phyloP scores from a whole-genome alignment of 2,113 vertebrate species.

The Neolamprologus sp. region DNA sequence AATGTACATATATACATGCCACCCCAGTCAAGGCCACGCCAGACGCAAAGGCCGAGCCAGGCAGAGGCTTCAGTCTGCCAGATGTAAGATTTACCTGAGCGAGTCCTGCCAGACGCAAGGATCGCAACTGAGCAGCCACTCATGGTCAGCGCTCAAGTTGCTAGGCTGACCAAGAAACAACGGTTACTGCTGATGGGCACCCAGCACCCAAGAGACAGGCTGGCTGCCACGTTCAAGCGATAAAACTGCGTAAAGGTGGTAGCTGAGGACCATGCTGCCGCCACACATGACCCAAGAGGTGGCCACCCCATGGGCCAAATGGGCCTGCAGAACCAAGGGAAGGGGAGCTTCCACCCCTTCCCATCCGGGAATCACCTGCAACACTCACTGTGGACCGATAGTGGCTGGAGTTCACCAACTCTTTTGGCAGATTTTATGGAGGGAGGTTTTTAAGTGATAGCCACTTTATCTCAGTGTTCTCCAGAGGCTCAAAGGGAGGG shows the following conservation, averaged over 20 bases:
- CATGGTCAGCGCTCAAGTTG: background rate
- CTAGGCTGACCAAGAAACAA: background rate
- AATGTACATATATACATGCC: fast-evolving
- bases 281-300: fast-evolving
- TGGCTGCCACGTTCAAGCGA: background rate
- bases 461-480: background rate
- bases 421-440: background rate
- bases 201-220: fast-evolving
- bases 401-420: fast-evolving
- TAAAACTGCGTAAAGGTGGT: background rate
- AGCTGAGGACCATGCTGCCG: background rate
- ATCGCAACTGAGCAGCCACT: fast-evolving
- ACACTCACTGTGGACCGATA: background rate
- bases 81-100: background rate
- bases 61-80: background rate
- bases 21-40: background rate
- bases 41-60: background rate
- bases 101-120: background rate
- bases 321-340: fast-evolving
- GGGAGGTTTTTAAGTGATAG: background rate
- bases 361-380: background rate
- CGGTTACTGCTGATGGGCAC: background rate
- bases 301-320: background rate
- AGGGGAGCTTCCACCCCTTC: background rate
- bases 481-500: background rate